These are phyloP conservation scores for Tachina grossa DNA, from an alignment of 2,888 invertebrate species.

Conservation along the genomic window DNA sequence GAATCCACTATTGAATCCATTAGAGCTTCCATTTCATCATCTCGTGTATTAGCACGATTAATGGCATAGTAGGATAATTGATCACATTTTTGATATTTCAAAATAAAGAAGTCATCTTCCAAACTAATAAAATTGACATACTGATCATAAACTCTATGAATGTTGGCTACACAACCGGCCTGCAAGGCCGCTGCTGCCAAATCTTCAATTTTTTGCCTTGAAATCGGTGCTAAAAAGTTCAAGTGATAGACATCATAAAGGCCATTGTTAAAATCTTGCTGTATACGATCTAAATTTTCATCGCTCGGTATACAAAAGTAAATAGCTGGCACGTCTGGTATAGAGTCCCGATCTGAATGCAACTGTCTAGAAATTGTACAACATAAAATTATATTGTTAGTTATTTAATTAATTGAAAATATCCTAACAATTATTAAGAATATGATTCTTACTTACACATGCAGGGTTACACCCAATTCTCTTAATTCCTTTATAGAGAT, in stretches of 20 bases:
- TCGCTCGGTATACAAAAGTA: constrained; percentile 98
- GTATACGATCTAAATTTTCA: constrained; percentile 96
- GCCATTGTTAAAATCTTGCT: constrained; percentile 93
- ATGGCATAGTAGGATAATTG: constrained; percentile 97
- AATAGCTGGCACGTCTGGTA: constrained; percentile 99
- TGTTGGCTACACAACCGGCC: constrained; percentile 94
- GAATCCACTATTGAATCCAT: constrained; percentile 98
- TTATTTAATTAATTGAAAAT: not conserved
- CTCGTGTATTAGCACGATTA: constrained; percentile 96
- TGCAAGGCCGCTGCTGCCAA: constrained; percentile 96
- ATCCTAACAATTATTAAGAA: not conserved
- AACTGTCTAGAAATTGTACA: constrained; percentile 86
- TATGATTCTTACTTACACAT: constrained; percentile 88
- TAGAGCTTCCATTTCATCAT: constrained; percentile 96
- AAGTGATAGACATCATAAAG: constrained; percentile 97
- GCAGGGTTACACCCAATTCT: constrained; percentile 98
- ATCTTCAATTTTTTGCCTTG: constrained; percentile 96
- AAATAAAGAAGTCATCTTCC: constrained; percentile 98
- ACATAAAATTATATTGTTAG: not conserved
- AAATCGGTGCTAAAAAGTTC: constrained; percentile 98
- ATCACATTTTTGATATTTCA: constrained; percentile 96
- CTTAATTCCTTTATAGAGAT: constrained; percentile 97
- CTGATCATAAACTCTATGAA: constrained; percentile 98
- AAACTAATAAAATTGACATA: constrained; percentile 99
- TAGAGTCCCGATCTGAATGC: constrained; percentile 94